Base-by-base conservation (phyloP, 2,797 vertebrate species). In the Pygocentrus nattereri region DNA sequence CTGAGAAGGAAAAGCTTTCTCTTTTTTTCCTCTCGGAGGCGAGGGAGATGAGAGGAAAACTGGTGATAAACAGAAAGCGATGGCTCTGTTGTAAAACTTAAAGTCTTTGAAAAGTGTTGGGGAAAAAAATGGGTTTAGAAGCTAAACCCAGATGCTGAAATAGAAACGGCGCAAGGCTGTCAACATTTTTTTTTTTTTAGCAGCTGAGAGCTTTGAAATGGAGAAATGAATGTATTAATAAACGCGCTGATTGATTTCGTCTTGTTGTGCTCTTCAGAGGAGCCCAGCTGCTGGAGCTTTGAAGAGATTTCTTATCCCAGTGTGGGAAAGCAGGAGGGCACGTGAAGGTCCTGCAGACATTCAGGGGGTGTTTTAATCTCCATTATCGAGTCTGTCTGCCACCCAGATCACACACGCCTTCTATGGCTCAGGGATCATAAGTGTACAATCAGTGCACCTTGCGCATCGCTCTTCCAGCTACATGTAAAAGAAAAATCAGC, bases 141-240 rank as follows among this genome's bases (percentile, higher is more conserved):
- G 74, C 70, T 69, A 30, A 69, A 62, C n/a, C 5, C 56, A 61
- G 71, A 59, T 76, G 49, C 65, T 49, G 75, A 76, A 84, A 78
- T 74, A 78, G 74, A 76, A 78, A 61, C 15, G 3, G 44, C 19
- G 16, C 21, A 50, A 69, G 52, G n/a, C 69, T 77, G 73, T 47
- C 34, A 23, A 62, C 13, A 15, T 74, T 23, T 23, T 18, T 44
- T 11, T 41, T 12, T 18, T 82, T 70, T 64, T 47, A 16, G 62
- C 27, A 67, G 59, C 18, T 50, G 21, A 49, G 54, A 44, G 15
- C 74, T 81, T 81, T 81, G 69, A 81, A 84, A 77, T 44, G 74
- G 30, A 73, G 68, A 81, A 74, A 72, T 71, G 49, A 80, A 71
- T 71, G 74, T 56, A 84, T 76, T 80, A 84, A 76, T 84, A 84